Evolutionary conservation across 2,113 vertebrate genomes (phyloP), one percentile per base, ranked within the genome.

Genomic region (Microcebus tavaratra): DNA sequence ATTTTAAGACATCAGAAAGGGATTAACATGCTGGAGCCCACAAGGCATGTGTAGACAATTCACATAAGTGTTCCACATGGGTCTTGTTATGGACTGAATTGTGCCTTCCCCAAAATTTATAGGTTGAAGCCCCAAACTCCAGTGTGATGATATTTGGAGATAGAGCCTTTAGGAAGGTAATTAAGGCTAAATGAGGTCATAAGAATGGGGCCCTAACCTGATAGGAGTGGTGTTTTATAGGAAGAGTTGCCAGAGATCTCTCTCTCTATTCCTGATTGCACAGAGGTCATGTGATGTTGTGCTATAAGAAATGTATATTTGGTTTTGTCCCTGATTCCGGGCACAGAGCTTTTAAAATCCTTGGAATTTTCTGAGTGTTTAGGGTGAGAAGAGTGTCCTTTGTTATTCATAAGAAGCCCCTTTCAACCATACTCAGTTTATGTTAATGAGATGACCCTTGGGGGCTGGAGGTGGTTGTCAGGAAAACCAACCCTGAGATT

Each of bases 11-110:
- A 11, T 61, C 20, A 15, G 31, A 59, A 57, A 59, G 31, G 9
- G 36, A 2, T 63, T 75, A 59, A 50, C 5, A 5, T 31, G 31
- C 27, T 75, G 20, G 63, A 53, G 31, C 39, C 83, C n/a, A 34
- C 17, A 65, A 29, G 25, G 17, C n/a, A 10, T 39, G 23, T 11
- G 6, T 10, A 36, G 39, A 59, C 6, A 9, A 5, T 29, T 83
- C n/a, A 34, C 15, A 17, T 0, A 11, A 31, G 4, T 1, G 4
- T 11, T 76, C 36, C 68, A 20, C 12, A 34, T 3, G 11, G 36
- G 11, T 34, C 50, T 59, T 42, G 15, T 20, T 57, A 27, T 3
- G 2, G 25, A 45, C 6, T 18, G 48, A 8, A 39, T 2, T 42
- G 3, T 75, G 39, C 57, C 76, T 68, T 10, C 72, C 25, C 12